A percentile compares a stretch with the other conserved stretches of the same genome.
These are phyloP conservation scores for Neodon shergylaensis DNA, from an alignment of 2,113 vertebrate genomes.

Conservation along the genomic window DNA sequence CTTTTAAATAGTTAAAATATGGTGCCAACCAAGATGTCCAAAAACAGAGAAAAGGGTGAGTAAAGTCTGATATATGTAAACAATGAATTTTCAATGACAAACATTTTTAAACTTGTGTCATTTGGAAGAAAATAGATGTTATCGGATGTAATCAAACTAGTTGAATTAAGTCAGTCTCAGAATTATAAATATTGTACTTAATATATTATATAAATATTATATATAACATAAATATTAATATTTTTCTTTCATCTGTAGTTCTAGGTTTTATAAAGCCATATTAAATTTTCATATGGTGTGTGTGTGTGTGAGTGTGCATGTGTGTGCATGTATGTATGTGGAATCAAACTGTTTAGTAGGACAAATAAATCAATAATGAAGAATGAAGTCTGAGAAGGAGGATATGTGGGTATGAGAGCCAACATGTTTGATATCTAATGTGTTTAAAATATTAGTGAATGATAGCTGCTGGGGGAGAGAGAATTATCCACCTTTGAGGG, in stretches of 20 bases:
- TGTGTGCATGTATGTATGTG: neutral
- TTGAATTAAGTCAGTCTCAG: too few relatives aligned
- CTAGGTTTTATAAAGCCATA: neutral
- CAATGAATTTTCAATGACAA: too few relatives aligned
- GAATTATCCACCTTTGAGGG: neutral
- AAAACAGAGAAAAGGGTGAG: too few relatives aligned
- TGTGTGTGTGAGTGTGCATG: neutral
- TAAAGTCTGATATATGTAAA: too few relatives aligned
- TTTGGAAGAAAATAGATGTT: too few relatives aligned
- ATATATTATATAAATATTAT: too few relatives aligned
- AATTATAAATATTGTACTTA: too few relatives aligned
- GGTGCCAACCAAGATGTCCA: too few relatives aligned
- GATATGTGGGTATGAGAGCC: too few relatives aligned
- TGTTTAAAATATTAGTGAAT: neutral
- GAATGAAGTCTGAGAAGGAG: neutral
- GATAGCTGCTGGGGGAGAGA: neutral
- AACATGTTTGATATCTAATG: neutral
- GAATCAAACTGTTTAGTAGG: neutral
- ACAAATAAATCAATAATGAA: neutral
- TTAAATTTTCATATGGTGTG: neutral
- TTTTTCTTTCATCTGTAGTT: neutral
- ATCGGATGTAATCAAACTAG: too few relatives aligned
- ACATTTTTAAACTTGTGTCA: too few relatives aligned
- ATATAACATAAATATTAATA: neutral
- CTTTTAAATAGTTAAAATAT: too few relatives aligned